Base-by-base conservation (phyloP, 2,888 invertebrate species). In the Meloe dianella region DNA sequence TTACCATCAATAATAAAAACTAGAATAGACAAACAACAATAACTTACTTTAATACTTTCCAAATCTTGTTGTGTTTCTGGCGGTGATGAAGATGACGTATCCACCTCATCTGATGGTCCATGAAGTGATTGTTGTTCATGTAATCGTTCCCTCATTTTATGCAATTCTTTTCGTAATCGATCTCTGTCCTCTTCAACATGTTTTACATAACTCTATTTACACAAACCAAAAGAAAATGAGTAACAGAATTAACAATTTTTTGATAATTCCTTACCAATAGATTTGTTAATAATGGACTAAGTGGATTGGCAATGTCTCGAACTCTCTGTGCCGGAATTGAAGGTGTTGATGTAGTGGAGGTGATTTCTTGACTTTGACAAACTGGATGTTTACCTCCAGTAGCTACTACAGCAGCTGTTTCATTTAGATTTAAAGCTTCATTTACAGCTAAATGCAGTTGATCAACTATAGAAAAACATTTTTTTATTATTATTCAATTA, bases 141-240 rank as follows among this genome's bases (percentile, higher is more conserved):
- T 69, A 91, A 84, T 78, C 90, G 89, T 81, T 93, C 93, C 75
- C 91, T 87, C 71, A 90, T 88, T 78, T 88, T 87, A 77, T 91
- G 89, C 77, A 92, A 84, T 81, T 93, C 93, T 74, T 89, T 89
- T 47, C 92, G 87, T 77, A 93, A 84, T 75, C 89, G 86, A 77
- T 91, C 91, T 65, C 91, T 86, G 81, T 93, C 93, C 77, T 91
- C 91, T 80, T 93, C 93, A 75, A 90, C 86, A 77, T 90, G 89
- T 82, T 90, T 91, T 68, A 92, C 88, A 77, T 91, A 88, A 82
- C 89, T 90, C 93, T 93, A 78, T 7, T 81, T 3, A 9, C 8
- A 47, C n/a, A 6, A 78, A 61, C 57, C 68, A 69, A 64, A 64
- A 4, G 14, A 14, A 14, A 14, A 41, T 10, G n/a, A 41, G 12